phyloP scores from a whole-genome alignment of 1,140 invertebrate genomes.

The Eciton burchellii region DNA sequence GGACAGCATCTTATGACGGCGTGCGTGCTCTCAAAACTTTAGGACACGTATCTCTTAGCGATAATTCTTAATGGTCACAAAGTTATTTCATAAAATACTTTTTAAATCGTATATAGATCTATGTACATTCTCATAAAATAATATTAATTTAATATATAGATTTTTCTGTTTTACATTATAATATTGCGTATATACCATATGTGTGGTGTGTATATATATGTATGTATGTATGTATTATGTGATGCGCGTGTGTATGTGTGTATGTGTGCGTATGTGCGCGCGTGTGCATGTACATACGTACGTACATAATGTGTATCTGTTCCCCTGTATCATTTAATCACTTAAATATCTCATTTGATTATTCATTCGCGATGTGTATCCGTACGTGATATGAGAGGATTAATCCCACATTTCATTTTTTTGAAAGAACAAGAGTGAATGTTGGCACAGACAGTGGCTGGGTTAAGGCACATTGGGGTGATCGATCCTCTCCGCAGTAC shows the following conservation, averaged over 20 bases:
- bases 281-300: constrained; percentile 7
- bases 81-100: constrained; percentile 78
- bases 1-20: neutral
- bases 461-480: constrained; percentile 83
- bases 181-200: constrained; percentile 60
- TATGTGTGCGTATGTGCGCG: neutral
- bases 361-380: constrained; percentile 73
- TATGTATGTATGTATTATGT: no score
- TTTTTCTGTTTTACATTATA: constrained; percentile 74
- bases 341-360: constrained; percentile 80
- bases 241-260: no score
- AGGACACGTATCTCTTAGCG: constrained; percentile 59
- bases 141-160: constrained; percentile 81
- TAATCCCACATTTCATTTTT: constrained; percentile 65
- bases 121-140: constrained; percentile 83
- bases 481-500: constrained; percentile 79
- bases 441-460: constrained; percentile 83
- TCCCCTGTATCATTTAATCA: constrained; percentile 77
- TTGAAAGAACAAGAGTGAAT: constrained; percentile 72
- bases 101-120: constrained; percentile 77
- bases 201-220: no score
- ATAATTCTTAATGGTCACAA: constrained; percentile 72
- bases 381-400: constrained; percentile 76
- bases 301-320: constrained; percentile 52
- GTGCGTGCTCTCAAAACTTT: constrained; percentile 46